Conservation (phyloP, 2,797 vertebrate species). For the Centroberyx gerrardi region DNA sequence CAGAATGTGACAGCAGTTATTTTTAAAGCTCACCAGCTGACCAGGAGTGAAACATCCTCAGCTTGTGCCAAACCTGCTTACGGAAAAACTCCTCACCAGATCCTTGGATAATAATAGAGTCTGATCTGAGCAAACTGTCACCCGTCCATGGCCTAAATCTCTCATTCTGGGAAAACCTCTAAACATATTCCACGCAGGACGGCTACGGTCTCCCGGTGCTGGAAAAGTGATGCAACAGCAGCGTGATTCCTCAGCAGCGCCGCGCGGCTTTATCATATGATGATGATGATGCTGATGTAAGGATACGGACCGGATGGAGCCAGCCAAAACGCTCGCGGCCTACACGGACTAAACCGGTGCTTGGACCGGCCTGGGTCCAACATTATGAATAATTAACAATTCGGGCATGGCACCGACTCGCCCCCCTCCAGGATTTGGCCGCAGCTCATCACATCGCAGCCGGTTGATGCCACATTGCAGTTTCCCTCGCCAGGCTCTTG, state of each 20-base stretch:
- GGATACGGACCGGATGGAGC: conserved; percentile 71
- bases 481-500: conserved; percentile 21
- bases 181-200: not conserved
- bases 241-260: conserved; percentile 45
- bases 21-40: conserved; percentile 58
- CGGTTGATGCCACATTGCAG: not conserved
- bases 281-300: conserved; percentile 71
- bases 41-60: conserved; percentile 34
- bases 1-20: conserved; percentile 44
- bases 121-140: too few relatives aligned
- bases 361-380: not conserved
- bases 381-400: not conserved
- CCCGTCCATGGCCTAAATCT: not conserved
- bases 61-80: conserved; percentile 37
- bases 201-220: not conserved
- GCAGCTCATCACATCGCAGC: not conserved
- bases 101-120: conserved; percentile 42
- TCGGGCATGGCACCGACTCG: not conserved
- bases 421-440: not conserved
- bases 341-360: conserved; percentile 14
- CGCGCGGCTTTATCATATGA: conserved; percentile 11
- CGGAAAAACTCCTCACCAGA: conserved; percentile 23
- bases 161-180: not conserved
- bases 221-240: conserved; percentile 33
- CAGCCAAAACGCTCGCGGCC: conserved; percentile 56